Evolutionary conservation across 2,888 invertebrate species (phyloP), one percentile per base, ranked within the genome.

Genomic region (Drosophila suboccidentalis): DNA sequence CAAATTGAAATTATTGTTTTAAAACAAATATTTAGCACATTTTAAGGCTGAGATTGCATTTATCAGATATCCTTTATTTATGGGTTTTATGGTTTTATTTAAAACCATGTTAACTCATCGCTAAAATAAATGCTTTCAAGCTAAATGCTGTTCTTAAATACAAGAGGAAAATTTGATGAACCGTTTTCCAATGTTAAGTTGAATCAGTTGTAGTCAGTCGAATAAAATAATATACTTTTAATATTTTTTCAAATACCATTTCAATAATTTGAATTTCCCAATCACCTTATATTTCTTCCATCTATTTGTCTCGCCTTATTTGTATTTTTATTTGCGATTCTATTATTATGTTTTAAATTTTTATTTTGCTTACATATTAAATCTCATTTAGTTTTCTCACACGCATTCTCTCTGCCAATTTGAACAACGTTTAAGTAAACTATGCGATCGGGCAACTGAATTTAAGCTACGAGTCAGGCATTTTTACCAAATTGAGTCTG

Each of bases 401-500:
- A 39, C 13, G 9, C n/a, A 17, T 13, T 41, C 19, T 41, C 26
- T 15, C 13, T 44, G 51, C n/a, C 38, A 38, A 61, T 47, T 68
- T 44, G 11, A 49, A 62, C 66, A 44, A 36, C 57, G 39, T 43
- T 78, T 78, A 74, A 78, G 13, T 60, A 60, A 70, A 66, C 62
- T 66, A 69, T 75, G 71, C 51, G 53, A 57, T 62, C 43, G 63
- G 39, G 39, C 43, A 53, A 38, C 43, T 55, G 15, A 66, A 63
- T 43, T 58, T 63, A 80, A 79, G 80, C 58, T 67, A 41, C 64
- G 61, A 32, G 57, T 15, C 54, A 62, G 59, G 70, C 62, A 67
- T 74, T 72, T 66, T 53, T 39, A 57, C 65, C 75, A 74, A 81
- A 79, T 74, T 71, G 65, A 78, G 65, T 79, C 70, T 71, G 78